Conservation (phyloP, 2,797 vertebrate species). For the Clarias platycephalus region DNA sequence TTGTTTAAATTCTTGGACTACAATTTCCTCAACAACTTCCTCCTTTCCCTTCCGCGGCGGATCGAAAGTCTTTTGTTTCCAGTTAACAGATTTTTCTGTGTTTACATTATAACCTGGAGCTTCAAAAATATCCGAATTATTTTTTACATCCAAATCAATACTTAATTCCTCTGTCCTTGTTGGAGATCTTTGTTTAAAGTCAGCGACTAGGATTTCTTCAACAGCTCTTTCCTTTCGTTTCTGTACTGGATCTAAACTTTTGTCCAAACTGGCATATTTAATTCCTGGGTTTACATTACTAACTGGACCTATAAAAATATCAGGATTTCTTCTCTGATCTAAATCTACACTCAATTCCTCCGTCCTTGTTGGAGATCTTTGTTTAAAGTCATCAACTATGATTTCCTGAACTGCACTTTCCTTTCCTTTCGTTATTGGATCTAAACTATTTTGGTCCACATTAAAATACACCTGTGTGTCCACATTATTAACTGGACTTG, state of each 20-base stretch:
- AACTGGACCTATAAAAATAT: background rate
- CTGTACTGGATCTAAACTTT: background rate
- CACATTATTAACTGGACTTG: background rate
- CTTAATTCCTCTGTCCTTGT: background rate
- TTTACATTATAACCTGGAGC: background rate
- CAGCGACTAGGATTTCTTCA: background rate
- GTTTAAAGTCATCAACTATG: constrained; percentile 3
- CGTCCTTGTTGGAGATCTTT: background rate
- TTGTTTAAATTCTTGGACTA: background rate
- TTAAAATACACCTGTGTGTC: background rate
- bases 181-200: constrained; percentile 21
- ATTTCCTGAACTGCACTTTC: background rate
- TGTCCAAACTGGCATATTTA: background rate
- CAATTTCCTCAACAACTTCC: background rate
- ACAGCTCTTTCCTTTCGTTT: background rate
- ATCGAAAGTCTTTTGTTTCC: background rate
- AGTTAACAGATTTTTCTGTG: no score
- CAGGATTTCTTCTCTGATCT: background rate
- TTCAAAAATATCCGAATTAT: background rate
- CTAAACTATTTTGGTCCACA: background rate
- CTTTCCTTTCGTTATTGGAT: background rate
- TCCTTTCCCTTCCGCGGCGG: background rate
- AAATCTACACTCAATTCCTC: background rate
- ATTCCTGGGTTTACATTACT: background rate
- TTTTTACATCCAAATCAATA: constrained; percentile 1